Percentiles rank a stretch among this genome's conserved stretches.
Conservation (phyloP, 2,113 vertebrate genomes). For the Lophotis ruficrista region DNA sequence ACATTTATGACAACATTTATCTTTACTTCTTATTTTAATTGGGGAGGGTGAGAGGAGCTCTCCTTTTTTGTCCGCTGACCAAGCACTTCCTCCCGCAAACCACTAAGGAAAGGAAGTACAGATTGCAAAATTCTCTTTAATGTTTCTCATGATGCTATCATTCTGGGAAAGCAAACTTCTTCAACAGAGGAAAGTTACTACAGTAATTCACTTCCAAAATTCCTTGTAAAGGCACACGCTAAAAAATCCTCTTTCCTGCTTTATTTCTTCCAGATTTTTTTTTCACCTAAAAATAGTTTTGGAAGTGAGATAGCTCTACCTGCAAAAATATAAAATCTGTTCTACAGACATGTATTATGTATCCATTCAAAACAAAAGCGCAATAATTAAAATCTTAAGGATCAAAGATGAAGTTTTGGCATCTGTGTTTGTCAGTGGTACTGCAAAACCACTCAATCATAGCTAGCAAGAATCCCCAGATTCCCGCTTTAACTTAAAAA, state of each 20-base stretch:
- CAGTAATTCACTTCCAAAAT: constrained; percentile 14
- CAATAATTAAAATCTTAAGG: neutral
- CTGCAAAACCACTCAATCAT: neutral
- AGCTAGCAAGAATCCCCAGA: neutral
- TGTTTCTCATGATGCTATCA: constrained; percentile 55
- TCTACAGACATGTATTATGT: neutral
- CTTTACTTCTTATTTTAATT: constrained; percentile 4
- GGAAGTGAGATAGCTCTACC: neutral
- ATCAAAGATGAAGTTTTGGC: neutral
- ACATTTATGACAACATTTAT: constrained; percentile 51
- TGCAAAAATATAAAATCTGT: neutral
- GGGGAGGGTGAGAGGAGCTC: neutral
- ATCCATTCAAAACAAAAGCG: neutral
- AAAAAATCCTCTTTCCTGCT: neutral
- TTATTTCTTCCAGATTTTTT: neutral
- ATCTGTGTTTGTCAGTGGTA: neutral
- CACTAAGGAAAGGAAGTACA: neutral
- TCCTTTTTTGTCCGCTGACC: neutral
- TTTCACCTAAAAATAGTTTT: neutral
- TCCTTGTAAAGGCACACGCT: neutral
- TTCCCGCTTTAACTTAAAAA: neutral
- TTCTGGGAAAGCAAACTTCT: constrained; percentile 28
- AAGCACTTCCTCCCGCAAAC: constrained; percentile 49
- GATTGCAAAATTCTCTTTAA: constrained; percentile 21
- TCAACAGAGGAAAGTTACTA: constrained; percentile 11